Conservation (phyloP, 2,888 invertebrate species). For the Microdon myrmicae region DNA sequence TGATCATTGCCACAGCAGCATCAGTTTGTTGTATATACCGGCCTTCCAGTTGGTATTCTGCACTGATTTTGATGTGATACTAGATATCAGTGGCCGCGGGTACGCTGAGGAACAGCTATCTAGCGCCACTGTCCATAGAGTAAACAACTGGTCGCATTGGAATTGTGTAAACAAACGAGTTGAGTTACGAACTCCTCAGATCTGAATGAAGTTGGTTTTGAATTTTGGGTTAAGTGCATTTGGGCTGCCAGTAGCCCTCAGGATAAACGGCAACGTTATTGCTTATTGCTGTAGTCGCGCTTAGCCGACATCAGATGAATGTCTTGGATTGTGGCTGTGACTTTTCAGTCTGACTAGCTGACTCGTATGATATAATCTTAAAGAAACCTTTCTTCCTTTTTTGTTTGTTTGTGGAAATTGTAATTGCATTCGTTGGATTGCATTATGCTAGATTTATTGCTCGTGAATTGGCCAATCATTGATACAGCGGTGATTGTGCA, state of each 20-base stretch:
- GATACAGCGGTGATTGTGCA: slow-evolving; percentile 23
- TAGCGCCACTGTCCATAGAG: slow-evolving; percentile 35
- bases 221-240: slow-evolving; percentile 46
- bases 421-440: slow-evolving; percentile 49
- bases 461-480: slow-evolving; percentile 44
- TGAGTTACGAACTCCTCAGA: slow-evolving; percentile 14
- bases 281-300: slow-evolving; percentile 17
- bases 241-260: slow-evolving; percentile 43
- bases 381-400: slow-evolving; percentile 27
- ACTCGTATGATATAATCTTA: slow-evolving; percentile 35
- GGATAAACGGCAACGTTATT: slow-evolving; percentile 36
- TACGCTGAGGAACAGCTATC: slow-evolving; percentile 20
- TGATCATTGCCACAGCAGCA: too few species aligned
- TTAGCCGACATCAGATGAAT: too few species aligned
- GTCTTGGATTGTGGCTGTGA: too few species aligned
- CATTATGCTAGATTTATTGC: slow-evolving; percentile 44
- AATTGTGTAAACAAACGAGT: slow-evolving; percentile 28
- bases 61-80: slow-evolving; percentile 38
- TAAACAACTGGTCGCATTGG: slow-evolving; percentile 1
- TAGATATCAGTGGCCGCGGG: slow-evolving; percentile 35
- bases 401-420: too few species aligned
- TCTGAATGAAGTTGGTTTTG: slow-evolving; percentile 39
- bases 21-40: slow-evolving; percentile 15
- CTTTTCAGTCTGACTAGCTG: too few species aligned
- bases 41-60: slow-evolving; percentile 23